Evolutionary conservation across 1,140 invertebrate genomes (phyloP), one percentile per base, ranked within the genome.

Genomic region (Gryon sp.): DNA sequence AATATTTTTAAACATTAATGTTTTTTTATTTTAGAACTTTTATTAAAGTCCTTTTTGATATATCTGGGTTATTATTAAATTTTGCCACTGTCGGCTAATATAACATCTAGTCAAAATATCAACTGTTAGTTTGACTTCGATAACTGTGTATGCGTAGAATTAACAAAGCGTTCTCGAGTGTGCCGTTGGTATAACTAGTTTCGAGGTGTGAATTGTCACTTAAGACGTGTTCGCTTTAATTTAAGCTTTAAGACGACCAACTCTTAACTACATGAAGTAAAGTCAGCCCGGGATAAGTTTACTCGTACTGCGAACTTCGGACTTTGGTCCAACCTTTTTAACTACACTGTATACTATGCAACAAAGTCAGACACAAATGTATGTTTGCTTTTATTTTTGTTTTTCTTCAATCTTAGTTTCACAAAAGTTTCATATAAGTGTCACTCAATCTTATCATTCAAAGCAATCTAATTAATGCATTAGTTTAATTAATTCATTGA

Each of bases 181-280:
- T 62, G 53, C 53, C 41, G 57, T 72, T 66, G 12, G 62, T 53
- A 63, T 69, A 69, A 76, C 63, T 69, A 69, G 63, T 76, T 50
- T 65, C 59, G 50, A 62, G 72, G 63, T 63, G 72, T 74, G 69
- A 78, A 80, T 79, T 76, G 68, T 80, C 73, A 76, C 68, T 73
- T 66, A 74, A 68, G 68, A 75, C 41, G 53, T 75, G 72, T 73
- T 80, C 53, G 50, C 73, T 78, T 80, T 80, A 80, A 80, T 80
- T 80, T 79, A 78, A 80, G 76, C 72, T 76, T 68, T 68, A 62
- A 66, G 63, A 74, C 66, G 66, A 62, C 79, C 77, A 80, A 78
- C 76, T 80, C 72, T 80, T 76, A 80, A 80, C 68, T 69, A 69
- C 66, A 66, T 63, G 36, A 53, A 74, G 62, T 72, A 12, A 43